Conservation (phyloP, 2,113 vertebrate species). For the Leptodactylus fuscus region DNA sequence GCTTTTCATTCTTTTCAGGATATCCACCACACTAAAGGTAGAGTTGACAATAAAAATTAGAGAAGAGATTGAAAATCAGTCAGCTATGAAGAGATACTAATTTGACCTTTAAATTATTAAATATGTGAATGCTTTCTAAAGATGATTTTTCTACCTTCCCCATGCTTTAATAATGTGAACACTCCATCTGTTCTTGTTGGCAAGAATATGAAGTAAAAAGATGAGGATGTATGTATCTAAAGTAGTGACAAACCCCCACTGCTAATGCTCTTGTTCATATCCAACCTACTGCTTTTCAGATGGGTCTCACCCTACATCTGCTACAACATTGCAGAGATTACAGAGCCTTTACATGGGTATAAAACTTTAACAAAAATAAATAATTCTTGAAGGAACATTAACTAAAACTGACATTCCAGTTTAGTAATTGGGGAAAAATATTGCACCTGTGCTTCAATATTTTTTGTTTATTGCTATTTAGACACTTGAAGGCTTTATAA, state of each 20-base stretch:
- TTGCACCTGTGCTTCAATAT: not conserved
- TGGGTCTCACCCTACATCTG: constrained; percentile 58
- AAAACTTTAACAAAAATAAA: constrained; percentile 36
- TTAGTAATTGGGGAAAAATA: not conserved
- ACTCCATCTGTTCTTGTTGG: constrained; percentile 60
- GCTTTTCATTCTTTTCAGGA: constrained; percentile 17
- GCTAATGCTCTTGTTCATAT: constrained; percentile 50
- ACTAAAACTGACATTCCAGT: not conserved
- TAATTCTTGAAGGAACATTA: not conserved
- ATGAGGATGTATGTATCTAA: constrained; percentile 48
- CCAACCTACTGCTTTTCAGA: constrained; percentile 57
- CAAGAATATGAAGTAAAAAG: constrained; percentile 48
- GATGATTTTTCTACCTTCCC: constrained; percentile 57
- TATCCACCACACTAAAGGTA: not conserved
- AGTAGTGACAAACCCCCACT: constrained; percentile 52
- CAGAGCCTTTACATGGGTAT: constrained; percentile 12
- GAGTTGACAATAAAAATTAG: constrained; percentile 35
- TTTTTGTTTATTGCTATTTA: not conserved
- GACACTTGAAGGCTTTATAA: not conserved
- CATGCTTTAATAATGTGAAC: constrained; percentile 51
- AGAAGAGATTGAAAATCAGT: constrained; percentile 48
- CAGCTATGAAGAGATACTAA: constrained; percentile 55
- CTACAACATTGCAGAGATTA: constrained; percentile 43
- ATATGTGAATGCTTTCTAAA: constrained; percentile 56
- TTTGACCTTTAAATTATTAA: constrained; percentile 61